Base-by-base conservation (phyloP, 1,140 invertebrate species). In the Lepidurus packardi region DNA sequence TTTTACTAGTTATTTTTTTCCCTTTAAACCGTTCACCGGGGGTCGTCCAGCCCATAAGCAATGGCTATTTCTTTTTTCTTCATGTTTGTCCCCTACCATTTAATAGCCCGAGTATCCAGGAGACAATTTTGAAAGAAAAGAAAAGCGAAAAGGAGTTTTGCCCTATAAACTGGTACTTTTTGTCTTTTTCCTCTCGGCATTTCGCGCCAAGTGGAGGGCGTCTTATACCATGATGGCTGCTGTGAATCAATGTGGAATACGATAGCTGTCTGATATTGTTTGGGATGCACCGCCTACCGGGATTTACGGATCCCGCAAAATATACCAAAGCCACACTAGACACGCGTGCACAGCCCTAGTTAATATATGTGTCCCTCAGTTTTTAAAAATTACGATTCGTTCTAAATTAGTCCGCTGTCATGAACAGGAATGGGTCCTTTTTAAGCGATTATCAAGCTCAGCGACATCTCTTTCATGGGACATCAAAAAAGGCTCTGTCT, bases 221-320 rank as follows among this genome's bases (percentile, higher is more conserved):
- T 13, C 53, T 7, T 13, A 9, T 7, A 65, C 53, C 13, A 65
- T 65, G 16, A 13, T 65, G 53, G 53, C 21, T 65, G 21, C 16
- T 21, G 53, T 65, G 53, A 65, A 65, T 65, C 53, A 65, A 65
- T 65, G 53, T 16, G 53, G 53, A 65, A 65, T 65, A 16, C 13
- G 53, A 65, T 65, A 65, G 53, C 53, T 11, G 21, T 65, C 53
- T 65, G 53, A 65, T 65, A 65, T 65, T 65, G 53, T 65, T n/a
- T 9, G 53, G 16, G 13, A 65, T 7, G 53, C 7, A n/a, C 53
- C 53, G 53, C 53, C 53, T 16, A 4, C 53, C 7, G 3, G 53
- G 21, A 65, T 65, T 65, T 65, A 65, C 53, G 9, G 13, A 65
- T 21, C 53, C 53, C 21, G 16, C 53, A 13, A 65, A 65, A 65